These are phyloP conservation scores for Neogale vison DNA, from an alignment of 2,113 vertebrate genomes.

Conservation along the genomic window DNA sequence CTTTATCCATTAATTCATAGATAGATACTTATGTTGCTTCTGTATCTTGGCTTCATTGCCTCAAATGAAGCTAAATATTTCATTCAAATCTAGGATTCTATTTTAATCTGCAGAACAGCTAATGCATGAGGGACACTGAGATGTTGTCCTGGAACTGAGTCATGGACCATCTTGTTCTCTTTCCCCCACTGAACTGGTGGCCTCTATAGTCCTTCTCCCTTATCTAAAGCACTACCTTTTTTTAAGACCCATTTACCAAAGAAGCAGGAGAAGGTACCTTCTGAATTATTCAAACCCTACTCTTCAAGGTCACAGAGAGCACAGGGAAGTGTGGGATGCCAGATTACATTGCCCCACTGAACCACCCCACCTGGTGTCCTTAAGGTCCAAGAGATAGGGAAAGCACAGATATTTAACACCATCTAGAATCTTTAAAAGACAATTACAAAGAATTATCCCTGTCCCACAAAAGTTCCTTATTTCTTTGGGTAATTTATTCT, in stretches of 20 bases:
- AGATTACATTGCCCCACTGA: fast-evolving
- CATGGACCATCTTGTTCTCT: neutral
- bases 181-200: neutral
- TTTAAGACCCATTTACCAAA: neutral
- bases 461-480: neutral
- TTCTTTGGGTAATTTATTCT: neutral
- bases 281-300: neutral
- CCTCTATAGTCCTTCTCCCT: neutral
- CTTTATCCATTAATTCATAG: neutral
- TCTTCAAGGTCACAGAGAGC: neutral
- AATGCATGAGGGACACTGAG: neutral
- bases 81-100: neutral
- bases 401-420: neutral
- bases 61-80: conserved; percentile 38
- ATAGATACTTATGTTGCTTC: neutral
- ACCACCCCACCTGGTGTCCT: neutral
- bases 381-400: neutral
- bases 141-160: neutral
- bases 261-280: neutral
- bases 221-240: neutral
- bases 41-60: neutral
- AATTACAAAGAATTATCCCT: neutral
- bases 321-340: neutral
- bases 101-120: neutral
- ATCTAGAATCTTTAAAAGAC: neutral